These are phyloP conservation scores for Nilaparvata lugens DNA, from an alignment of 1,140 invertebrate genomes.

Conservation along the genomic window DNA sequence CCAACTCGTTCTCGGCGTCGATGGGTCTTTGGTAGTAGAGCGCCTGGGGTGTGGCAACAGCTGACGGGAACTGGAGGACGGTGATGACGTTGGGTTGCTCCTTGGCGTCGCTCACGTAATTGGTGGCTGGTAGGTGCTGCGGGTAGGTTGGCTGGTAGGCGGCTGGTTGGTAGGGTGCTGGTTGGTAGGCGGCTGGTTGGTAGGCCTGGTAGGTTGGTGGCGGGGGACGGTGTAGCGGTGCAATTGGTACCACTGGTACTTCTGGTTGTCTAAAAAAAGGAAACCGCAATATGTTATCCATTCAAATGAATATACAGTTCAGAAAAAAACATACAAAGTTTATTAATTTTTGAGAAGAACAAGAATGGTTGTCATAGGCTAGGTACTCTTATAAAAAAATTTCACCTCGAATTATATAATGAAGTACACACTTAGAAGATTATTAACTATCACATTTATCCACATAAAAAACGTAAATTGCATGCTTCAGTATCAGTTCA, in stretches of 20 bases:
- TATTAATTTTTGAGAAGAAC: no score
- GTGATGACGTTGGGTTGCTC: slow-evolving; percentile 19
- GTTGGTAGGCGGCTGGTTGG: neutral
- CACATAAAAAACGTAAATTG: no score
- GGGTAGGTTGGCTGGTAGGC: neutral
- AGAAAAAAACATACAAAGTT: no score
- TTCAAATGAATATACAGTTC: no score
- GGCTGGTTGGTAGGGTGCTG: neutral
- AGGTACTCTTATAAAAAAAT: no score
- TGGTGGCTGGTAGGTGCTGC: neutral
- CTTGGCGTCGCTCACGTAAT: slow-evolving; percentile 8
- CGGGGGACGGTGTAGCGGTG: slow-evolving; percentile 2
- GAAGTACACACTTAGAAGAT: no score
- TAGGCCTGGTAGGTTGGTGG: neutral
- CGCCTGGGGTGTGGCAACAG: slow-evolving; percentile 21
- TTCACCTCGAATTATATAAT: no score
- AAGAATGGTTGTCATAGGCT: no score
- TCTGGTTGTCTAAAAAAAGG: slow-evolving; percentile 12
- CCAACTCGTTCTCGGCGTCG: slow-evolving; percentile 20
- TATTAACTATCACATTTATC: no score
- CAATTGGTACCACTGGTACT: slow-evolving; percentile 7
- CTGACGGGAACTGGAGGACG: slow-evolving; percentile 27
- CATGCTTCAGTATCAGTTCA: no score
- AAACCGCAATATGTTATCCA: no score
- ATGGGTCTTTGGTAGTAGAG: slow-evolving; percentile 25